phyloP scores from a whole-genome alignment of 1,140 invertebrate species.

The Lepidotrigona ventralis region DNA sequence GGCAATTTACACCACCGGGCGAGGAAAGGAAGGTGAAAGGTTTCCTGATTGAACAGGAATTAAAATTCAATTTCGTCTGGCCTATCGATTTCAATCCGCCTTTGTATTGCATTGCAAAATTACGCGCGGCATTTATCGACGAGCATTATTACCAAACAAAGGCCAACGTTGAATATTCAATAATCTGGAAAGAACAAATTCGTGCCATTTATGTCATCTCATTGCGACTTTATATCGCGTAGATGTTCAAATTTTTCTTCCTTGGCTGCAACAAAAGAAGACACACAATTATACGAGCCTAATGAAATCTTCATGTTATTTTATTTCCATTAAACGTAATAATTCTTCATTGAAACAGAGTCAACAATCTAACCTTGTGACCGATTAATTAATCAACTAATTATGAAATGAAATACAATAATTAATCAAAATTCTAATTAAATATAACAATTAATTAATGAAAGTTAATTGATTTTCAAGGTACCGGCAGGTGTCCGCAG shows the following conservation, averaged over 20 bases:
- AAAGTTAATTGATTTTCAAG: not conserved
- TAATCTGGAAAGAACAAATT: not conserved
- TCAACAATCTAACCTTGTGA: too few species aligned
- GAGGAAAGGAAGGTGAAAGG: not conserved
- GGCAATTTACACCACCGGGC: not conserved
- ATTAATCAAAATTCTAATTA: too few species aligned
- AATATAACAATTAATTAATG: too few species aligned
- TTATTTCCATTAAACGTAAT: too few species aligned
- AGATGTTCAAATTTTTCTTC: too few species aligned
- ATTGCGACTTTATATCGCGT: too few species aligned
- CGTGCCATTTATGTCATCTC: not conserved
- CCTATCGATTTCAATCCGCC: constrained; percentile 6
- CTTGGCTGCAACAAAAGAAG: too few species aligned
- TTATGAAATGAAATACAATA: too few species aligned
- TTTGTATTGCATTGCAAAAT: not conserved
- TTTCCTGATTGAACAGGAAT: constrained; percentile 6
- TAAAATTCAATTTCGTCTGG: constrained; percentile 6
- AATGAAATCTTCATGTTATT: too few species aligned
- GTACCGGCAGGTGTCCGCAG: constrained; percentile 64
- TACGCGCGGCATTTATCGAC: not conserved
- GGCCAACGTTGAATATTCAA: not conserved
- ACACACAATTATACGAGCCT: not conserved
- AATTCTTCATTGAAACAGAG: too few species aligned
- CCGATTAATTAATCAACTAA: too few species aligned
- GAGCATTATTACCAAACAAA: not conserved